phyloP scores from a whole-genome alignment of 2,797 vertebrate species.

The Chaenodraco wilsoni region DNA sequence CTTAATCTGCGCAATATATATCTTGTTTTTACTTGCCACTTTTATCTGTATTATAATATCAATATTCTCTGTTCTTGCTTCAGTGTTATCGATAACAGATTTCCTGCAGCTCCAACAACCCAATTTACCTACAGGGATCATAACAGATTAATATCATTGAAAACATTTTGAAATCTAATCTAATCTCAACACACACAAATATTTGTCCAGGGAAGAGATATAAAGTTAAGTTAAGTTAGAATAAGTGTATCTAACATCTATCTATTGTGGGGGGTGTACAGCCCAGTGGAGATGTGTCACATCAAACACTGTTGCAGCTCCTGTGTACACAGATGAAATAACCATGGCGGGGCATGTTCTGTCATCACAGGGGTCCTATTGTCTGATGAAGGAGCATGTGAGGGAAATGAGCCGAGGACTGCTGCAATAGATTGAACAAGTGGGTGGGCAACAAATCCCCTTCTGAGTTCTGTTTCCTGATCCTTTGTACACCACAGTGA shows the following conservation, averaged over 20 bases:
- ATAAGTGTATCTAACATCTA: neutral
- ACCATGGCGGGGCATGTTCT: conserved; percentile 45
- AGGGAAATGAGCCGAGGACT: conserved; percentile 57
- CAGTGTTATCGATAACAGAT: conserved; percentile 36
- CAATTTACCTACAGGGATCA: conserved; percentile 17
- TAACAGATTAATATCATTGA: conserved; percentile 35
- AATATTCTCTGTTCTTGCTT: conserved; percentile 33
- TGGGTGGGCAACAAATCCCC: conserved; percentile 48
- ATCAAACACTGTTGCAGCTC: conserved; percentile 51
- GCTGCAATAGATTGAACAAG: conserved; percentile 12
- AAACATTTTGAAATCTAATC: conserved; percentile 13
- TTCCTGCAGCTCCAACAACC: conserved; percentile 37
- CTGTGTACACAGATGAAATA: conserved; percentile 60
- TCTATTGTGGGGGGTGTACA: neutral
- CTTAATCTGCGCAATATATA: neutral
- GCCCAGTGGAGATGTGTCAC: conserved; percentile 3
- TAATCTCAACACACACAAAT: conserved; percentile 11
- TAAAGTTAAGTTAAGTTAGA: neutral
- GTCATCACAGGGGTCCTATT: conserved; percentile 61
- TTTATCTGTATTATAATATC: conserved; percentile 20
- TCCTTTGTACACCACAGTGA: conserved; percentile 24
- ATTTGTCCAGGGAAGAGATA: neutral
- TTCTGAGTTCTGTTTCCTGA: conserved; percentile 61
- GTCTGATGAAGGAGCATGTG: conserved; percentile 61
- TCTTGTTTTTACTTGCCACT: conserved; percentile 2